Base-by-base conservation (phyloP, 2,113 vertebrate species). In the Zingel zingel region DNA sequence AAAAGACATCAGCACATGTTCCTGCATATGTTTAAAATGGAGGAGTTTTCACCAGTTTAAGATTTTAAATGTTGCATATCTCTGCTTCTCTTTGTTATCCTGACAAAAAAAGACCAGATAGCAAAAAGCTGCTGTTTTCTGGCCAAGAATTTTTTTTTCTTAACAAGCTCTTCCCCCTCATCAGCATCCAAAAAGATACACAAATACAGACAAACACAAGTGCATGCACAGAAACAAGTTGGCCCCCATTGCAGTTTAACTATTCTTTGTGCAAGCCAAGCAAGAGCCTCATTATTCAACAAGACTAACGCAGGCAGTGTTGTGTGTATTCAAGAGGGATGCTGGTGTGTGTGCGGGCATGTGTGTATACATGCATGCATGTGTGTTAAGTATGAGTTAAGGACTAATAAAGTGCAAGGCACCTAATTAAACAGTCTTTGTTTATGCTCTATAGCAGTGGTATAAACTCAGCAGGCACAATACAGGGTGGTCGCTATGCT, bases 401-500 rank as follows among this genome's bases (percentile, higher is more conserved):
- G 87, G 90, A 91, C 88, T 93, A 91, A 92, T 94, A 94, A 94
- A 95, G 87, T 86, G 89, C 86, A 90, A 88, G 90, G 93, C 89
- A 88, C 74, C 93, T 95, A 95, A 95, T 96, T 95, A 95, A 95
- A 92, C 88, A 93, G 91, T 91, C 85, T 94, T 94, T 95, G 92
- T 96, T 93, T 95, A 93, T 85, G 67, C 81, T 89, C 88, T 90
- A 89, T 91, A 90, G 85, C 84, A 76, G 87, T 85, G 50, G 83
- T 91, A 89, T 92, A 93, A 92, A 93, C 83, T 92, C 82, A 90
- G 87, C 78, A 54, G 83, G 86, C 78, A 92, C 84, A 91, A 84
- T 89, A 64, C 75, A 81, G 86, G 74, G 83, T 90, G 77, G 87
- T 87, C 82, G 79, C 86, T 77, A 56, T 82, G 88, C 79, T 79